These are phyloP conservation scores for Globodera ellingtonae DNA, from an alignment of 1,140 invertebrate genomes.

Conservation along the genomic window DNA sequence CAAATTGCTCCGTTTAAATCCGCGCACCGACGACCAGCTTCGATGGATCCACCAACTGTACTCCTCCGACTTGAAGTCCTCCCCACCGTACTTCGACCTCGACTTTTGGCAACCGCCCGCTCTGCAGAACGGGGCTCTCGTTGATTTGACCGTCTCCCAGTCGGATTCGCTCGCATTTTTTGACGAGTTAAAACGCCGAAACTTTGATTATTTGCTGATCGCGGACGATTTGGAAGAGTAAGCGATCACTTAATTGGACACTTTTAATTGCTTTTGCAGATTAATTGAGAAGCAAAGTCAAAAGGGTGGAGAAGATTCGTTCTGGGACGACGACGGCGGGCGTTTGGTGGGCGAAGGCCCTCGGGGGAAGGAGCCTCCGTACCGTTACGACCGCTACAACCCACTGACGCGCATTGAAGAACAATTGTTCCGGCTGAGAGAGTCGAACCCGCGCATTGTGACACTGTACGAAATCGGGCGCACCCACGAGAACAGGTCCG, in stretches of 20 bases:
- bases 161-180: conserved; percentile 55
- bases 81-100: conserved; percentile 44
- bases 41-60: conserved; percentile 51
- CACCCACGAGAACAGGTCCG: conserved; percentile 60
- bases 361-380: conserved; percentile 17
- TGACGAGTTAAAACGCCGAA: conserved; percentile 49
- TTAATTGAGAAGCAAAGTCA: conserved; percentile 27
- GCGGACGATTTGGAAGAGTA: conserved; percentile 61
- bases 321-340: not conserved
- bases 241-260: conserved; percentile 13
- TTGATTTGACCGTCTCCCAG: conserved; percentile 56
- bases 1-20: conserved; percentile 60
- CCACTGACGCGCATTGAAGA: conserved; percentile 37
- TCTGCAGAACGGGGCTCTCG: conserved; percentile 45
- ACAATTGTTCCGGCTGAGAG: conserved; percentile 49
- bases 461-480: conserved; percentile 61
- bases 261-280: conserved; percentile 23
- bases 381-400: conserved; percentile 52
- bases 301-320: not conserved
- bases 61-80: conserved; percentile 30
- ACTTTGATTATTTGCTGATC: conserved; percentile 60
- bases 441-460: conserved; percentile 55
- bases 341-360: not conserved
- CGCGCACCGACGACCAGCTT: conserved; percentile 50
- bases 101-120: conserved; percentile 62